Percentiles rank a stretch among this genome's conserved stretches.
Conservation (phyloP, 2,113 vertebrate species). For the Macquaria ambigua region DNA sequence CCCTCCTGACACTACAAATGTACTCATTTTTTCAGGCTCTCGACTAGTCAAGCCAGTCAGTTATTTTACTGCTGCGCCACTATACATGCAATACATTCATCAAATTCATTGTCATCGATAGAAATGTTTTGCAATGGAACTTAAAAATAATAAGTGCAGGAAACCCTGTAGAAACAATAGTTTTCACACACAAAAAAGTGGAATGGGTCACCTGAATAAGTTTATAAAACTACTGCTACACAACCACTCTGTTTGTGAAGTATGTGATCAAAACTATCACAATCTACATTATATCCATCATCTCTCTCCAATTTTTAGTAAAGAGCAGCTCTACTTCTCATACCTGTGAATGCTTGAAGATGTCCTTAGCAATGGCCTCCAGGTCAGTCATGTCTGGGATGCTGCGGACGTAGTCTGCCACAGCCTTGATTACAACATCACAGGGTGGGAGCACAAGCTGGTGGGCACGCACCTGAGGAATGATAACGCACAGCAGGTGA, state of each 20-base stretch:
- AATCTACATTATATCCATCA: background rate
- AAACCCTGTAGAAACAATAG: no score
- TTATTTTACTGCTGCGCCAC: no score
- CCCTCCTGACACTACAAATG: no score
- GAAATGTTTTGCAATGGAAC: no score
- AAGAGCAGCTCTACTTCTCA: background rate
- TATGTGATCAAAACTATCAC: background rate
- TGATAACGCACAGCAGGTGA: background rate
- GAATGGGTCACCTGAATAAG: no score
- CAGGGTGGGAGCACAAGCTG: conserved; percentile 96
- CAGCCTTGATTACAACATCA: conserved; percentile 96
- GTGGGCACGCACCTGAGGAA: conserved; percentile 92
- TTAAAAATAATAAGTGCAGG: no score
- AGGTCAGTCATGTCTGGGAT: conserved; percentile 91
- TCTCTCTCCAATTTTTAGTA: background rate
- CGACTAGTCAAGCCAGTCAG: no score
- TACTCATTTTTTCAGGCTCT: no score
- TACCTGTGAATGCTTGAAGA: conserved; percentile 96
- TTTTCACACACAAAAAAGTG: no score
- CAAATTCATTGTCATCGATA: no score
- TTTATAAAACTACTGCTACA: no score
- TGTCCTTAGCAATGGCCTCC: conserved; percentile 94
- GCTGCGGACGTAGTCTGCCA: conserved; percentile 93
- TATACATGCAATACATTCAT: no score
- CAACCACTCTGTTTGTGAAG: background rate